A percentile compares a stretch with the other conserved stretches of the same genome.
These are phyloP conservation scores for Yponomeuta cagnagella DNA, from an alignment of 2,888 invertebrate genomes.

Conservation along the genomic window DNA sequence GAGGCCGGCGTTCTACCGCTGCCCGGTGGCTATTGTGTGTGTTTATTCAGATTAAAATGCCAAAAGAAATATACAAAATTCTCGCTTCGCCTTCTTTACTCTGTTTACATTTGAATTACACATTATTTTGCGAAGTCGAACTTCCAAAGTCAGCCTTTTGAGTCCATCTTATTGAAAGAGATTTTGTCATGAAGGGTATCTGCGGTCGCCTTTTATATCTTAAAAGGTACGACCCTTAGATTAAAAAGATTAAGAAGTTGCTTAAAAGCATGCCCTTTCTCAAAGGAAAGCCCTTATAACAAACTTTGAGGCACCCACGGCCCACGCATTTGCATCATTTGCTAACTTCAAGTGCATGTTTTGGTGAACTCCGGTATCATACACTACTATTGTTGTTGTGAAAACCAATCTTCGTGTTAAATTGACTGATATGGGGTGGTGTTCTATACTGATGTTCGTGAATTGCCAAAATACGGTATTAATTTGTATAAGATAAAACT, in stretches of 20 bases:
- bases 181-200: neutral
- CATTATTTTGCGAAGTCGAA: no score
- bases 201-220: neutral
- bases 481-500: no score
- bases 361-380: neutral
- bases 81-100: neutral
- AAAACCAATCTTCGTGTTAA: no score
- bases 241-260: constrained; percentile 1
- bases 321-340: neutral
- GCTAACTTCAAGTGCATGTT: neutral
- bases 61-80: no score
- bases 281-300: neutral
- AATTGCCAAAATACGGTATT: no score
- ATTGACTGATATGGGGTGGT: no score
- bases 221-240: neutral
- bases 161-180: neutral
- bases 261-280: neutral
- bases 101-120: neutral
- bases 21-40: no score
- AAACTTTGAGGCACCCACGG: neutral
- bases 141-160: neutral
- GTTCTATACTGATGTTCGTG: no score
- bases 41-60: no score
- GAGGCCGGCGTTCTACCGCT: no score
- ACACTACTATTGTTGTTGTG: no score